Evolutionary conservation across 1,140 invertebrate genomes (phyloP).

Genomic region (Drosophila setifemur): DNA sequence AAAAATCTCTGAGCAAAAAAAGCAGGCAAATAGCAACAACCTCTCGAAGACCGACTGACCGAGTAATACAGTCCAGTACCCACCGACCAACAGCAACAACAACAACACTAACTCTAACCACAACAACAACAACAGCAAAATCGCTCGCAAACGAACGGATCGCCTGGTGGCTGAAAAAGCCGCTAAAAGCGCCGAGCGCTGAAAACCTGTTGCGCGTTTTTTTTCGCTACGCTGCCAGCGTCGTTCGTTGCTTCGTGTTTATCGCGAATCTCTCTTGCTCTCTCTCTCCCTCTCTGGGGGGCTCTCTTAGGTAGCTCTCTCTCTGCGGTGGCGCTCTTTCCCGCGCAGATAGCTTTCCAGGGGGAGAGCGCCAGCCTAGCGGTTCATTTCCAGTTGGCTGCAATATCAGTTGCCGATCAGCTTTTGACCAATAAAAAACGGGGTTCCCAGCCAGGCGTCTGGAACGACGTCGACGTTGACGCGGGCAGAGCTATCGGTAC

Average conservation of each 20-base stretch:
- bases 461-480: slow-evolving; percentile 41
- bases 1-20: slow-evolving; percentile 46
- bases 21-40: slow-evolving; percentile 79
- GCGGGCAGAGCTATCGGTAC: background rate
- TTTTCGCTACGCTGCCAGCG: slow-evolving; percentile 62
- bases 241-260: slow-evolving; percentile 74
- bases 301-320: slow-evolving; percentile 1
- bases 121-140: slow-evolving; percentile 25
- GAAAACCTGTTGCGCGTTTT: slow-evolving; percentile 63
- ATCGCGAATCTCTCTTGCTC: slow-evolving; percentile 33
- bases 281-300: background rate
- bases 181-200: slow-evolving; percentile 53
- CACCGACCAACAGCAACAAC: slow-evolving; percentile 41
- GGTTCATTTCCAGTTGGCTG: slow-evolving; percentile 75
- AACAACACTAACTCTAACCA: slow-evolving; percentile 15
- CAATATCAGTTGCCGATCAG: slow-evolving; percentile 77
- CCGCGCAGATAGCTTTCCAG: slow-evolving; percentile 59
- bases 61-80: slow-evolving; percentile 81
- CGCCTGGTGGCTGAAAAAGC: slow-evolving; percentile 51
- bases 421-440: slow-evolving; percentile 81
- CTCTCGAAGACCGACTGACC: slow-evolving; percentile 82
- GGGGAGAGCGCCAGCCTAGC: slow-evolving; percentile 52
- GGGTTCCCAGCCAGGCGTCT: slow-evolving; percentile 51
- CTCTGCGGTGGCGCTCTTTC: background rate
- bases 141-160: slow-evolving; percentile 58